Conservation (phyloP, 2,888 invertebrate species). For the Labia minor region DNA sequence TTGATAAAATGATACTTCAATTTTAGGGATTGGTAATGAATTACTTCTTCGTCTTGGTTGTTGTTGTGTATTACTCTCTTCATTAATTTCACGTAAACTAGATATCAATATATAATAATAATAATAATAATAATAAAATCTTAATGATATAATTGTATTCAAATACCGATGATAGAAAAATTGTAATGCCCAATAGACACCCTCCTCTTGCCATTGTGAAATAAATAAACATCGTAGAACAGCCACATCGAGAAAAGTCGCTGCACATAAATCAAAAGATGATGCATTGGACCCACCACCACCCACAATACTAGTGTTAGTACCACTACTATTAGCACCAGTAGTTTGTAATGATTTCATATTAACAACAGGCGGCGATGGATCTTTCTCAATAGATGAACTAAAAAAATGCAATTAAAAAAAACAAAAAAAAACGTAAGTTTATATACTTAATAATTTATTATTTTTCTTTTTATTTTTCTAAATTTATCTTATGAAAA, state of each 20-base stretch:
- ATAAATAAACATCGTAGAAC: conserved; percentile 91
- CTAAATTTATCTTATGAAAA: no score
- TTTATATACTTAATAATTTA: no score
- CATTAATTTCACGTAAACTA: conserved; percentile 77
- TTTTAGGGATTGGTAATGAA: conserved; percentile 86
- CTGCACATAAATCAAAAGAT: conserved; percentile 56
- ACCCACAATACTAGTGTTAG: conserved; percentile 24
- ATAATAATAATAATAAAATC: no score
- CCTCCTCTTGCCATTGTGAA: conserved; percentile 96
- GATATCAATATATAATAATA: conserved; percentile 24
- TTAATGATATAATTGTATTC: background rate
- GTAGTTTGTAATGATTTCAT: conserved; percentile 26
- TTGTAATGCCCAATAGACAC: conserved; percentile 92
- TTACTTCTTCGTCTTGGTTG: conserved; percentile 80
- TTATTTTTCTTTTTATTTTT: no score
- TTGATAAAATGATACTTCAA: conserved; percentile 76
- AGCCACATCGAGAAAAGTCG: conserved; percentile 93
- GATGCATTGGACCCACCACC: no score
- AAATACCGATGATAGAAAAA: conserved; percentile 75
- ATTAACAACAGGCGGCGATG: conserved; percentile 35
- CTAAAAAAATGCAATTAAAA: conserved; percentile 21
- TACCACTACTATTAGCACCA: no score
- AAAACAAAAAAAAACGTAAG: background rate
- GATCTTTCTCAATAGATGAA: conserved; percentile 63
- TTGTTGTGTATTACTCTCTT: conserved; percentile 65